phyloP scores from a whole-genome alignment of 1,140 invertebrate species.

The Micrasema longulum region DNA sequence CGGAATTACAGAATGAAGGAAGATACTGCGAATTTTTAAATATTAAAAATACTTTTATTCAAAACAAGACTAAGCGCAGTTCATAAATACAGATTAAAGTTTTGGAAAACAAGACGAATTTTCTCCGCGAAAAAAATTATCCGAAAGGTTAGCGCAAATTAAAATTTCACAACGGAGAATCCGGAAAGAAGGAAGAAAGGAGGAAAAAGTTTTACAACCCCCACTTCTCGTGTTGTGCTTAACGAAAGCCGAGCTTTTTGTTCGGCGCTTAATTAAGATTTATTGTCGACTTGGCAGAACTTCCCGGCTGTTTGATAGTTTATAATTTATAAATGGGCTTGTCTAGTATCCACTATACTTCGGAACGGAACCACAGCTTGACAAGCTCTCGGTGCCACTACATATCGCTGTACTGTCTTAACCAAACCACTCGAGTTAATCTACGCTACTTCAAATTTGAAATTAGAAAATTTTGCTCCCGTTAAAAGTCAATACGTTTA shows the following conservation, averaged over 20 bases:
- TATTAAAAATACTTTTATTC: constrained; percentile 24
- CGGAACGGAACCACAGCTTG: constrained; percentile 1
- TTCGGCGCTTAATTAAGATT: constrained; percentile 48
- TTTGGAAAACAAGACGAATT: constrained; percentile 33
- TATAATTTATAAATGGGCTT: constrained; percentile 46
- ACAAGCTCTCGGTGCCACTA: neutral
- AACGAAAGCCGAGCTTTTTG: constrained; percentile 41
- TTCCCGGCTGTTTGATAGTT: constrained; percentile 44
- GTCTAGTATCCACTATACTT: neutral
- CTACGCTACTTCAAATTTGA: too few species aligned
- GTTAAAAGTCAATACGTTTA: too few species aligned
- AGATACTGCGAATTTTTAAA: neutral
- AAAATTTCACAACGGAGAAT: constrained; percentile 24
- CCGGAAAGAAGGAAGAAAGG: constrained; percentile 7
- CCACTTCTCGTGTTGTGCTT: constrained; percentile 23
- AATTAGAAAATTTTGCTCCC: too few species aligned
- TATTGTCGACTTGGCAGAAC: constrained; percentile 40
- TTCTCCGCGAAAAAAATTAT: constrained; percentile 30
- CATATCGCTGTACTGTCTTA: neutral
- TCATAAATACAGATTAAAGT: constrained; percentile 37
- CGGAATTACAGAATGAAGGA: neutral
- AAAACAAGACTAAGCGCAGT: constrained; percentile 16
- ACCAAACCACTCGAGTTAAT: neutral
- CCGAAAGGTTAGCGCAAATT: constrained; percentile 34
- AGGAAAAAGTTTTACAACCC: constrained; percentile 10